Percentiles rank a stretch among this genome's conserved stretches.
phyloP scores from a whole-genome alignment of 2,888 invertebrate genomes.

The Chrysomela aeneicollis region DNA sequence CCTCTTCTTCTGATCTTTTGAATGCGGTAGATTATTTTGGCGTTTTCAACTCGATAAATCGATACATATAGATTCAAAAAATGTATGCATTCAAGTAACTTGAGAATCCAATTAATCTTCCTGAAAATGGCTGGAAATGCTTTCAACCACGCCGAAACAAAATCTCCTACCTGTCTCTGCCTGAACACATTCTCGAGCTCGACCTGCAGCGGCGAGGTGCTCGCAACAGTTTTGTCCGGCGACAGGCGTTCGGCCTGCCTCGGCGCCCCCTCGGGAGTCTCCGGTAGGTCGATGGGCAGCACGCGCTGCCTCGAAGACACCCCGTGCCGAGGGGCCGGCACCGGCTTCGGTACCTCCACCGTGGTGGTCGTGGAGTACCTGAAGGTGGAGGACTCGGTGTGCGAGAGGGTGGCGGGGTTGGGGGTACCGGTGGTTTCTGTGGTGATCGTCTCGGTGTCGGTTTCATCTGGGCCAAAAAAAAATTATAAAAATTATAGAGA shows the following conservation, averaged over 20 bases:
- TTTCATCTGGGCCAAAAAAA: too few species aligned
- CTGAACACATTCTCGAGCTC: slow-evolving; percentile 55
- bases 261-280: slow-evolving; percentile 53
- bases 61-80: too few species aligned
- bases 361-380: too few species aligned
- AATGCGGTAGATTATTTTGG: too few species aligned
- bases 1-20: too few species aligned
- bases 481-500: too few species aligned
- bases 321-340: slow-evolving; percentile 59
- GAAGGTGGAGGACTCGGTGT: not conserved
- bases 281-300: slow-evolving; percentile 65
- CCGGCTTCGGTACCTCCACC: slow-evolving; percentile 48
- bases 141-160: too few species aligned
- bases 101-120: too few species aligned
- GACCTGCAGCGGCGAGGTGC: slow-evolving; percentile 52
- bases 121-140: too few species aligned
- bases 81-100: too few species aligned
- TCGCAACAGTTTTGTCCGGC: slow-evolving; percentile 44
- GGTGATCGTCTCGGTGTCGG: slow-evolving; percentile 18
- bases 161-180: slow-evolving; percentile 48
- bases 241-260: slow-evolving; percentile 46
- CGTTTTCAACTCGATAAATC: too few species aligned
- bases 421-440: slow-evolving; percentile 3
- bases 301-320: slow-evolving; percentile 67
- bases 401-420: not conserved